phyloP scores from a whole-genome alignment of 2,888 invertebrate genomes.

The Leptinotarsa juncta region DNA sequence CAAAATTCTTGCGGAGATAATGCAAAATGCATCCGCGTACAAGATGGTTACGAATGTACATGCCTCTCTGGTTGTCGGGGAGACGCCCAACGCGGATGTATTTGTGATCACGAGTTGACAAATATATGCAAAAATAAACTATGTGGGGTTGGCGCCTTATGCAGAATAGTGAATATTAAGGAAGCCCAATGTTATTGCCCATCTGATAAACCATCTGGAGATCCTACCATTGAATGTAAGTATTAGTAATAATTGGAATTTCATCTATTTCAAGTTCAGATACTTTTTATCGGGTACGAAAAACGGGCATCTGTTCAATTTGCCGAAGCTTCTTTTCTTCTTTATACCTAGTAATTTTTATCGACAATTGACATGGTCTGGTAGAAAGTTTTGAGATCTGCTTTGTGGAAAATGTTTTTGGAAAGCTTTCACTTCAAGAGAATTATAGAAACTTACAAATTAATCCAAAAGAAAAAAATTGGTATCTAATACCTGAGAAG shows the following conservation, averaged over 20 bases:
- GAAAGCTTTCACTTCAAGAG: too few relatives aligned
- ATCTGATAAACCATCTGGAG: conserved; percentile 82
- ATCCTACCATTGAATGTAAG: conserved; percentile 89
- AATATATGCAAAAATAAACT: conserved; percentile 83
- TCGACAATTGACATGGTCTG: too few relatives aligned
- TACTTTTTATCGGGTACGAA: too few relatives aligned
- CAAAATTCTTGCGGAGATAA: conserved; percentile 88
- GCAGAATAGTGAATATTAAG: conserved; percentile 75
- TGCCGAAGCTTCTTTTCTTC: too few relatives aligned
- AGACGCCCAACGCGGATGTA: conserved; percentile 83
- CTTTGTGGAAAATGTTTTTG: too few relatives aligned
- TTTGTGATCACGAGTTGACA: conserved; percentile 75
- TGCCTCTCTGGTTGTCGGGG: conserved; percentile 85
- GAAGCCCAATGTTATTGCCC: conserved; percentile 88
- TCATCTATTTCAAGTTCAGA: too few relatives aligned
- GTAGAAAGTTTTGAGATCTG: too few relatives aligned
- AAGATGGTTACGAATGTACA: conserved; percentile 81
- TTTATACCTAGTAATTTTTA: too few relatives aligned
- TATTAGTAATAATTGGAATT: conserved; percentile 48
- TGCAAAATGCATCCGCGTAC: conserved; percentile 81
- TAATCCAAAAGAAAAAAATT: too few relatives aligned
- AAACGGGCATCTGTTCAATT: too few relatives aligned
- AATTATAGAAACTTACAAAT: too few relatives aligned
- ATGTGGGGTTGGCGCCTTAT: conserved; percentile 87
- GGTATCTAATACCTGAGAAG: too few relatives aligned